phyloP scores from a whole-genome alignment of 2,888 invertebrate species.

The Liopterus haemorrhoidalis region DNA sequence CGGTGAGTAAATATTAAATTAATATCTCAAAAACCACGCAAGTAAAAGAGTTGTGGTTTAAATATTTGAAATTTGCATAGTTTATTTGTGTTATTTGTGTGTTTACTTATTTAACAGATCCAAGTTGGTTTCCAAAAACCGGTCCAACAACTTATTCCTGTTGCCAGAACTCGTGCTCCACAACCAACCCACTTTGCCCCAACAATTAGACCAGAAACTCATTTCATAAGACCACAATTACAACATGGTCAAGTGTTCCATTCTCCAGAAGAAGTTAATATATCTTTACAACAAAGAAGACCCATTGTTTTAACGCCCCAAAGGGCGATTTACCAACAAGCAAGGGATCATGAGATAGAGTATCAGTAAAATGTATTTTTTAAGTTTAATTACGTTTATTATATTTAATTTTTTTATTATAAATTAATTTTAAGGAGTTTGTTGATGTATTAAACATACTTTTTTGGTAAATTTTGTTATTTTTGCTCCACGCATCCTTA shows the following conservation, averaged over 20 bases:
- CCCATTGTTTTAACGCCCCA: conserved; percentile 51
- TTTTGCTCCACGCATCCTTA: no score
- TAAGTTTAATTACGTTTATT: conserved; percentile 7
- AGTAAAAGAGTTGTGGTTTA: conserved; percentile 1
- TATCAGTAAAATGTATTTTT: conserved; percentile 11
- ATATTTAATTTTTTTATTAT: no score
- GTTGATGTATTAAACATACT: neutral
- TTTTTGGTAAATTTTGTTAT: no score
- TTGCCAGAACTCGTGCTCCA: conserved; percentile 39
- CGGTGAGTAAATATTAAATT: conserved; percentile 34
- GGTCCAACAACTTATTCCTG: conserved; percentile 37
- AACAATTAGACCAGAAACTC: conserved; percentile 43
- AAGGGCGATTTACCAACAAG: conserved; percentile 25
- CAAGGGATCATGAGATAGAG: conserved; percentile 14
- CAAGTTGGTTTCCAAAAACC: conserved; percentile 24
- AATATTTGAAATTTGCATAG: conserved; percentile 13
- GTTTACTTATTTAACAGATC: conserved; percentile 15
- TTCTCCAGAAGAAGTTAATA: conserved; percentile 81
- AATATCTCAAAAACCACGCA: neutral
- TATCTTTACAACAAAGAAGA: conserved; percentile 74
- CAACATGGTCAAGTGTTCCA: conserved; percentile 68
- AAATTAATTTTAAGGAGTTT: conserved; percentile 44
- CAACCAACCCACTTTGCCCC: conserved; percentile 39
- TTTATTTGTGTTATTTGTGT: conserved; percentile 10
- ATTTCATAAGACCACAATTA: conserved; percentile 46